Percentiles rank a stretch among this genome's conserved stretches.
Conservation (phyloP, 2,888 invertebrate species). For the Eupithecia vulgata region DNA sequence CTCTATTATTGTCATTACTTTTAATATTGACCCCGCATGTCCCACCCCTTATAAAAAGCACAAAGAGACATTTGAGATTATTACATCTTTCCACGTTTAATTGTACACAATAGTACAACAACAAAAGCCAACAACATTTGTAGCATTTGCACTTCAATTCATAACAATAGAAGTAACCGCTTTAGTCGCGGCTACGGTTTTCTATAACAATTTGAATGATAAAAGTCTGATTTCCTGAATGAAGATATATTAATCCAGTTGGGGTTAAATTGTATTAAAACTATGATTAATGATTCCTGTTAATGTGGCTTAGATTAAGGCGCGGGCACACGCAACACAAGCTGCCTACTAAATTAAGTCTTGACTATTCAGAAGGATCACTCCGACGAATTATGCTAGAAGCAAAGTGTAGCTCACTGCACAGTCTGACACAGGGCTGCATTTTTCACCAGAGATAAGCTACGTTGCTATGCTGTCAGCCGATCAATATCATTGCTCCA, state of each 20-base stretch:
- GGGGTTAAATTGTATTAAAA: conserved; percentile 84
- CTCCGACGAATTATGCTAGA: neutral
- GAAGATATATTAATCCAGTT: conserved; percentile 83
- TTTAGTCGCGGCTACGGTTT: conserved; percentile 74
- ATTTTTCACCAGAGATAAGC: no score
- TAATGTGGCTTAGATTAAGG: conserved; percentile 82
- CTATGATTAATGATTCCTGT: conserved; percentile 81
- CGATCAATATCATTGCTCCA: no score
- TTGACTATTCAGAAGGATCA: neutral
- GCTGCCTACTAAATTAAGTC: conserved; percentile 42
- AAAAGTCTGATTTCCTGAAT: conserved; percentile 74
- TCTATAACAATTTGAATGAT: conserved; percentile 78
- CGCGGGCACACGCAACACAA: conserved; percentile 72
- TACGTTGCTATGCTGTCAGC: no score
- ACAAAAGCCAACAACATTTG: conserved; percentile 76
- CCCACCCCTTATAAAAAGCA: conserved; percentile 68
- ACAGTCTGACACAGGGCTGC: no score
- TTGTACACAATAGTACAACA: conserved; percentile 80
- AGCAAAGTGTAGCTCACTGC: neutral
- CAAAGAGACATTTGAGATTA: conserved; percentile 81
- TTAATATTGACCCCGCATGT: conserved; percentile 78
- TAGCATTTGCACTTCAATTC: conserved; percentile 77
- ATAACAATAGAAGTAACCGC: conserved; percentile 61
- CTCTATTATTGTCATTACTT: conserved; percentile 46
- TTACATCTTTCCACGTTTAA: conserved; percentile 82